Base-by-base conservation (phyloP, 2,797 vertebrate species). In the Sebastiscus albofasciatus region DNA sequence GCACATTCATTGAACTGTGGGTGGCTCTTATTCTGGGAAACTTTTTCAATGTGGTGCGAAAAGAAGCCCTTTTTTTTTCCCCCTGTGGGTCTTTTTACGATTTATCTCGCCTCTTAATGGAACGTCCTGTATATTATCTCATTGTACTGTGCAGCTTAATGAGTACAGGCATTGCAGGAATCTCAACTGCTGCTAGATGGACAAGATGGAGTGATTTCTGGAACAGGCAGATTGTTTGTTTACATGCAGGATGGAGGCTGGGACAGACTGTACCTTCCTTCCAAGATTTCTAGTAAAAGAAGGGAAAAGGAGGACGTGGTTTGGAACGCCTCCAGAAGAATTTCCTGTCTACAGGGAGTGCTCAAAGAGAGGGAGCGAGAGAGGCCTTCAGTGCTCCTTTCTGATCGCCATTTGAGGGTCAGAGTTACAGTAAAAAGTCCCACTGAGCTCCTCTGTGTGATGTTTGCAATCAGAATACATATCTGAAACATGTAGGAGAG, bases 271-370 rank as follows among this genome's bases (percentile, higher is more conserved):
- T 91, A 82, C 91, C 67, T 46, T 87, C 61, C 67, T 89, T 86
- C 73, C 71, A 74, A 84, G 77, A 84, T 74, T 80, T 77, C 49
- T 42, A 27, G 81, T 85, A 87, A 67, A 84, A 66, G 62, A 72
- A 4, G 69, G 33, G 14, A 83, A 85, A 84, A 78, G 46, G 77
- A 84, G 76, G 86, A 12, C 1, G 26, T 26, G 80, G 79, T 87
- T 87, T 93, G 90, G 92, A 90, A 39, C 4, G 1, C 24, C 65
- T 93, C 90, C 92, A 93, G 82, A 70, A 89, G 90, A 91, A 90
- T 93, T 93, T 95, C 93, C 92, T 92, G 86, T 84, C 83, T 79
- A 46, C 82, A 87, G 89, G 89, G 91, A 87, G 90, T 84, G 91
- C 67, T 82, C 36, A 8, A 68, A 69, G 36, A 85, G 26, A 79